Evolutionary conservation across 2,888 invertebrate species (phyloP), one percentile per base, ranked within the genome.

Genomic region (Xestia c-nigrum): DNA sequence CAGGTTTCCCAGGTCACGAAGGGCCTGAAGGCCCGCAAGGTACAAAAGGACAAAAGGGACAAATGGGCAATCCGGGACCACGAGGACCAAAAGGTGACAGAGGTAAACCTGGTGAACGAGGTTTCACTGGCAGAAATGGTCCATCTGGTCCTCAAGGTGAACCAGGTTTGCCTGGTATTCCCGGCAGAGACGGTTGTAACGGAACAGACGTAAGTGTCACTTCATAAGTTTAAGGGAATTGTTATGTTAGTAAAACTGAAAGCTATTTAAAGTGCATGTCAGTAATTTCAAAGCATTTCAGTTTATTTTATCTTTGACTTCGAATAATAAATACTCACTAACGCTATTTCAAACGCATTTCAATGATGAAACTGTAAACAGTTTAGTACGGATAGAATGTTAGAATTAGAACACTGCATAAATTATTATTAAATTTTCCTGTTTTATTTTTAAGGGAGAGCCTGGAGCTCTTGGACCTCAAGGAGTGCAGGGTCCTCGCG

Each of bases 141-240:
- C 84, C 85, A 46, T 96, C 97, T 63, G 99, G 99, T 64, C 95
- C 97, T 79, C 97, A 97, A 91, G 98, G 98, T 52, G 97, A 97
- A 75, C 88, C 97, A 0, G 98, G 99, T 52, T 61, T 83, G 97
- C 97, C 97, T n/a, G 99, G 99, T 87, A 96, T 97, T 64, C 98
- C 98, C 61, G 99, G 99, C 72, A 96, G 98, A 89, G 99, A 99
- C 92, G 99, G 99, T 16, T 99, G 99, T 92, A 99, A 99, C 91
- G 99, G 99, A 90, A 99, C 99, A 73, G 99, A 99, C 94, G 99
- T 99, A 97, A 97, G 97, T 97, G 85, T 68, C 31, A 43, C 66
- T 73, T 69, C 10, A 69, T 10, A 68, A 61, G 16, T 64, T 55
- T 47, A n/a, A n/a, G 12, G 4, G 43, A 64, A 64, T 64, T 19